phyloP scores from a whole-genome alignment of 2,888 invertebrate species.

The Oeneis ivallda region DNA sequence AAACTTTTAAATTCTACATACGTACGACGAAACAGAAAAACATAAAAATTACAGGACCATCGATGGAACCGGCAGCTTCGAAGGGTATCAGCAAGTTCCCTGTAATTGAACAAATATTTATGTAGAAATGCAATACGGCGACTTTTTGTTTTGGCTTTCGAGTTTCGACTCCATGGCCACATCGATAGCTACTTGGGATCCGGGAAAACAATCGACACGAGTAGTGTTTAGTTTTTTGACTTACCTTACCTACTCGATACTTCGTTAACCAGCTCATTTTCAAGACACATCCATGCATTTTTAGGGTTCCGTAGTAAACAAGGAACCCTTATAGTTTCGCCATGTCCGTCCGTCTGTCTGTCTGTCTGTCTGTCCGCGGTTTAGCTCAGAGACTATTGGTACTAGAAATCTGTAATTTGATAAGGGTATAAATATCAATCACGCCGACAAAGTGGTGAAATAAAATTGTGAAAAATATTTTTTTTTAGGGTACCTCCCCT shows the following conservation, averaged over 20 bases:
- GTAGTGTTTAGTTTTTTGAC: background rate
- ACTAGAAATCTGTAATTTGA: too few relatives aligned
- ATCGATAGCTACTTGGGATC: conserved; percentile 35
- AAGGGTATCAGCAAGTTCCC: conserved; percentile 37
- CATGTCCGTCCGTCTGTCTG: too few relatives aligned
- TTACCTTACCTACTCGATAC: background rate
- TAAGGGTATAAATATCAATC: too few relatives aligned
- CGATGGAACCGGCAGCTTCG: conserved; percentile 30
- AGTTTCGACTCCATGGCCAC: conserved; percentile 42
- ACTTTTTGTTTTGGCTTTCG: conserved; percentile 51
- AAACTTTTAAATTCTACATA: conserved; percentile 24
- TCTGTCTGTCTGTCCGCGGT: too few relatives aligned
- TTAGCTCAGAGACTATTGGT: too few relatives aligned
- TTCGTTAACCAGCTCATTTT: too few relatives aligned
- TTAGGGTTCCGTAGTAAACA: too few relatives aligned
- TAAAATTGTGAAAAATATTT: too few relatives aligned
- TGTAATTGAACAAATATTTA: conserved; percentile 61
- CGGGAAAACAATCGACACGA: conserved; percentile 16
- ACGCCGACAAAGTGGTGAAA: too few relatives aligned
- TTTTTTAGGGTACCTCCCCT: too few relatives aligned
- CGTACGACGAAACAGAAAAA: conserved; percentile 27
- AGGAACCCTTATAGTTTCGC: too few relatives aligned
- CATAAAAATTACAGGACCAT: conserved; percentile 28
- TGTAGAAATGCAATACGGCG: conserved; percentile 64
- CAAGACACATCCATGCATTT: too few relatives aligned